Conservation (phyloP, 2,888 invertebrate genomes). For the Clostera curtula region DNA sequence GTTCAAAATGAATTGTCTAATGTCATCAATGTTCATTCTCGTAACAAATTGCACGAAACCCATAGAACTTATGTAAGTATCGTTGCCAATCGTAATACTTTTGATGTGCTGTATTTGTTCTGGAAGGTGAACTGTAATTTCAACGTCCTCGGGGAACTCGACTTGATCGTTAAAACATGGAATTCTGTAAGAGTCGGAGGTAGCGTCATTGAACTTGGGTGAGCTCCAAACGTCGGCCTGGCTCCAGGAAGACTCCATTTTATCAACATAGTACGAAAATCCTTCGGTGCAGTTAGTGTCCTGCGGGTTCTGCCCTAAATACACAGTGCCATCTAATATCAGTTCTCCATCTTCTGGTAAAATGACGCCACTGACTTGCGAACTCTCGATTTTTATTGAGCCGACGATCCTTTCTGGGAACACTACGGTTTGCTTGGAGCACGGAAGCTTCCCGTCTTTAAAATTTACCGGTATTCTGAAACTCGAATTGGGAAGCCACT, state of each 20-base stretch:
- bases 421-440: conserved; percentile 53
- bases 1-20: conserved; percentile 38
- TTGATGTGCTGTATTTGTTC: conserved; percentile 32
- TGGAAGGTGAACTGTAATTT: conserved; percentile 42
- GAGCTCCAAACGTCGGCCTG: conserved; percentile 62
- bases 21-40: conserved; percentile 15
- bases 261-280: conserved; percentile 43
- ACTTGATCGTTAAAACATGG: conserved; percentile 65
- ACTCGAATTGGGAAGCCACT: conserved; percentile 52
- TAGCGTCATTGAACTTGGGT: conserved; percentile 53
- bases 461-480: conserved; percentile 52
- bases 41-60: too few species aligned
- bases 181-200: conserved; percentile 63
- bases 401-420: conserved; percentile 45
- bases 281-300: conserved; percentile 40
- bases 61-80: conserved; percentile 21
- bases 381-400: conserved; percentile 35
- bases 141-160: conserved; percentile 40
- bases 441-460: conserved; percentile 47
- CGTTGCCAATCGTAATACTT: conserved; percentile 29
- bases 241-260: conserved; percentile 42
- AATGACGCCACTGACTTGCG: conserved; percentile 38
- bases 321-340: conserved; percentile 40
- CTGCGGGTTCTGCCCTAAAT: conserved; percentile 32
- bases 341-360: conserved; percentile 59